Conservation (phyloP, 1,140 invertebrate species). For the Drosophila truncata region DNA sequence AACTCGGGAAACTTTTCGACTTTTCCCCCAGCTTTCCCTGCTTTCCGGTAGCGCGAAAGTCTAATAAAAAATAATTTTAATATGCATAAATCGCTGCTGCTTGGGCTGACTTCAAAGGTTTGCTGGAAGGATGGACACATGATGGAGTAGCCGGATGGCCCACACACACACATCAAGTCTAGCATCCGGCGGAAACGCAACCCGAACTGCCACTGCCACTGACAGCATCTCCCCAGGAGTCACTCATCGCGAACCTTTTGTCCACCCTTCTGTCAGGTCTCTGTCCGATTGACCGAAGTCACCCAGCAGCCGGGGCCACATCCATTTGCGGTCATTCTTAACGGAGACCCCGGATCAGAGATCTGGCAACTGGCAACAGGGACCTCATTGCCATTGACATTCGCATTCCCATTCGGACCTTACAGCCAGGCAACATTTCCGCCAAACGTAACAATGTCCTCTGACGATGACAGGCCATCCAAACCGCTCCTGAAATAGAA, state of each 20-base stretch:
- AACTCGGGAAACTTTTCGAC: slow-evolving; percentile 48
- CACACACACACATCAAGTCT: slow-evolving; percentile 25
- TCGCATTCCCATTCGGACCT: slow-evolving; percentile 46
- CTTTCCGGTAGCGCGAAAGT: slow-evolving; percentile 2
- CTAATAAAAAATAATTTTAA: slow-evolving; percentile 72
- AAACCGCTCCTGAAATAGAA: slow-evolving; percentile 54
- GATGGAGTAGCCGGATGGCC: slow-evolving; percentile 11
- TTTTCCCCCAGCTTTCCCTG: neutral
- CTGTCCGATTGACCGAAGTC: slow-evolving; percentile 17
- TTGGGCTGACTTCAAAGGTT: slow-evolving; percentile 44
- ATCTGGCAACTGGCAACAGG: neutral
- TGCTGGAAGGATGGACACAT: slow-evolving; percentile 4
- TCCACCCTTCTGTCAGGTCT: slow-evolving; percentile 21
- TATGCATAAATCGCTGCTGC: slow-evolving; percentile 69
- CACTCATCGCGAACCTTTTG: slow-evolving; percentile 39
- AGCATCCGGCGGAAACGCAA: slow-evolving; percentile 17
- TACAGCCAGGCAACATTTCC: slow-evolving; percentile 55
- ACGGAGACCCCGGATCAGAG: neutral
- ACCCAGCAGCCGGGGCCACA: slow-evolving; percentile 24
- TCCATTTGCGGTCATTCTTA: slow-evolving; percentile 66
- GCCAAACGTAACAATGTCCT: slow-evolving; percentile 52
- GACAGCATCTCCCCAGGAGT: slow-evolving; percentile 26
- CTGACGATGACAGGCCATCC: slow-evolving; percentile 53
- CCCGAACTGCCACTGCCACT: neutral
- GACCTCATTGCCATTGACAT: slow-evolving; percentile 38